phyloP scores from a whole-genome alignment of 1,140 invertebrate species.

The Philotrypesis tridentata region DNA sequence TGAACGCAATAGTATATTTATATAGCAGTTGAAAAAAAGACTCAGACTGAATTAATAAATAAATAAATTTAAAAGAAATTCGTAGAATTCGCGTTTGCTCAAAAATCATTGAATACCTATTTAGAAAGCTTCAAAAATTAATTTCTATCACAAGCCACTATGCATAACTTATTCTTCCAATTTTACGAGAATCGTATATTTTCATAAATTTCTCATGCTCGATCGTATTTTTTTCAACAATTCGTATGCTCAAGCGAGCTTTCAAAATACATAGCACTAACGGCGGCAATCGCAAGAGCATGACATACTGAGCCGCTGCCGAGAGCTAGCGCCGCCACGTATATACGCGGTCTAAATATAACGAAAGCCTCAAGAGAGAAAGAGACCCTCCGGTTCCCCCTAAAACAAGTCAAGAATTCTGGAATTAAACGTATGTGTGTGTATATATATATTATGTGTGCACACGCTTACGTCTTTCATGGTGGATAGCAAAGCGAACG shows the following conservation, averaged over 20 bases:
- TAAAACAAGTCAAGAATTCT: constrained; percentile 9
- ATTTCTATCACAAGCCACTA: no score
- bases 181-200: no score
- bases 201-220: no score
- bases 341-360: constrained; percentile 8
- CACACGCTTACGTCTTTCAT: background rate
- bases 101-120: no score
- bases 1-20: no score
- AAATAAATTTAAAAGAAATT: no score
- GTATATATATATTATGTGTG: background rate
- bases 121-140: no score
- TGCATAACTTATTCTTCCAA: no score
- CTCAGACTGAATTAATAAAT: no score
- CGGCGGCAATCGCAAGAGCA: background rate
- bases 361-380: background rate
- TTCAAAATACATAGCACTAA: background rate
- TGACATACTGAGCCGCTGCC: background rate
- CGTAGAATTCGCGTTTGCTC: no score
- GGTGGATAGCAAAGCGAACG: no score
- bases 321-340: background rate
- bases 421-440: background rate
- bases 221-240: background rate
- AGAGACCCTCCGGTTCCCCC: background rate
- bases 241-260: background rate
- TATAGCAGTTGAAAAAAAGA: no score